Base-by-base conservation (phyloP, 2,113 vertebrate genomes). In the Dromas ardeola region DNA sequence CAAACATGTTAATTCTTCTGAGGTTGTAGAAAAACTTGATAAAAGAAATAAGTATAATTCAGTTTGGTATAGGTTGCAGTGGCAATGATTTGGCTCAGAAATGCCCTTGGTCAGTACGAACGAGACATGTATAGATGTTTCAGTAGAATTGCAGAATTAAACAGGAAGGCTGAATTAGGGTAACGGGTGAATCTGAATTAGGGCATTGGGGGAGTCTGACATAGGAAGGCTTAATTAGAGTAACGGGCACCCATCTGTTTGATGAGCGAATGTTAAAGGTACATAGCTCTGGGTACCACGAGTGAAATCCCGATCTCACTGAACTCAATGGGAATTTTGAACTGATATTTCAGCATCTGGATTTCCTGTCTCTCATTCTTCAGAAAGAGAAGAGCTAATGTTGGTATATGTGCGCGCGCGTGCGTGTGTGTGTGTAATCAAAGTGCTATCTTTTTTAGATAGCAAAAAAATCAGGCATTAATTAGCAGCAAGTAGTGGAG, bases 41-140 rank as follows among this genome's bases (percentile, higher is more conserved):
- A 91, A 96, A 81, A n/a, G 3, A 86, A 97, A 93, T 38, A 96
- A 96, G 94, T 63, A 81, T 17, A 95, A 94, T 84, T 88, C 93
- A 80, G 30, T 71, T 88, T 94, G 82, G 83, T 59, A 65, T 71
- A 89, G 85, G 71, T 40, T 87, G 84, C 80, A 88, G 72, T 59
- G 88, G 89, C 61, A 77, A 90, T 50, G 69, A 61, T 70, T 70
- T 81, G 21, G 81, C 83, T 94, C 63, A 77, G 50, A 66, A 86
- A 92, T 49, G 21, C 45, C 49, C 66, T 49, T 66, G 81, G 15
- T 42, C 71, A 88, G 15, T 36, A 25, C 52, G 70, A 43, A 50
- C 47, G 49, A 79, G 80, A 66, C 17, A 56, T 8, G 34, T 17
- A 13, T 34, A 53, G 34, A 25, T 45, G 11, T 76, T 63, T 76